phyloP scores from a whole-genome alignment of 2,888 invertebrate genomes.

The Actias luna region DNA sequence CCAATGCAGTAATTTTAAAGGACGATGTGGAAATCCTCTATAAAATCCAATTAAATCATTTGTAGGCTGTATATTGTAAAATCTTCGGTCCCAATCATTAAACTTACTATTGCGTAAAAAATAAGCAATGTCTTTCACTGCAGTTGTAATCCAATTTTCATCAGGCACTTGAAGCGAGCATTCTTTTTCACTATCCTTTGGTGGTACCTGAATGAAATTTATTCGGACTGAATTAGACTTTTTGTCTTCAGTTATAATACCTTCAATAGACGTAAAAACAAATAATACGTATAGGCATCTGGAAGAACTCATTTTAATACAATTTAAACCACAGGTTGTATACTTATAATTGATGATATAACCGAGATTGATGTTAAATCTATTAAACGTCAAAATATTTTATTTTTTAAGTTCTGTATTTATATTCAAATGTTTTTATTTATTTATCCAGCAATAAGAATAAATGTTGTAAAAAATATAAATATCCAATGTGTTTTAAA shows the following conservation, averaged over 20 bases:
- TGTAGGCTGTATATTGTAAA: conserved; percentile 51
- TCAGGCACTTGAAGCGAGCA: conserved; percentile 35
- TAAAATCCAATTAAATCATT: conserved; percentile 45
- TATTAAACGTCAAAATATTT: neutral
- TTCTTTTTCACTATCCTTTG: conserved; percentile 20
- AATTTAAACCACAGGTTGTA: neutral
- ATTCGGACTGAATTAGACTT: neutral
- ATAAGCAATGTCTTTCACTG: conserved; percentile 82
- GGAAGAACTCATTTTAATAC: neutral
- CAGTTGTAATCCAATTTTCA: conserved; percentile 63
- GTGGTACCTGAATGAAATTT: neutral
- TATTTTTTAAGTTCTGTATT: too few species aligned
- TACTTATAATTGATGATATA: too few species aligned
- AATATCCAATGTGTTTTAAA: too few species aligned
- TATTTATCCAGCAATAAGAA: too few species aligned
- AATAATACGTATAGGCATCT: neutral
- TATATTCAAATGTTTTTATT: too few species aligned
- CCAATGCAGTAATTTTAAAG: conserved; percentile 82
- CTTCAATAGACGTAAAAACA: neutral
- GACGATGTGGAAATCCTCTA: conserved; percentile 78
- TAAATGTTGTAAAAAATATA: too few species aligned
- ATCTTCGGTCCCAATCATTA: conserved; percentile 83
- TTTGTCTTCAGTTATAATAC: neutral
- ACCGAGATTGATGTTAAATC: too few species aligned
- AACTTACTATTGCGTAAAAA: conserved; percentile 84